Base-by-base conservation (phyloP, 2,888 invertebrate genomes). In the Dynastes tityus region DNA sequence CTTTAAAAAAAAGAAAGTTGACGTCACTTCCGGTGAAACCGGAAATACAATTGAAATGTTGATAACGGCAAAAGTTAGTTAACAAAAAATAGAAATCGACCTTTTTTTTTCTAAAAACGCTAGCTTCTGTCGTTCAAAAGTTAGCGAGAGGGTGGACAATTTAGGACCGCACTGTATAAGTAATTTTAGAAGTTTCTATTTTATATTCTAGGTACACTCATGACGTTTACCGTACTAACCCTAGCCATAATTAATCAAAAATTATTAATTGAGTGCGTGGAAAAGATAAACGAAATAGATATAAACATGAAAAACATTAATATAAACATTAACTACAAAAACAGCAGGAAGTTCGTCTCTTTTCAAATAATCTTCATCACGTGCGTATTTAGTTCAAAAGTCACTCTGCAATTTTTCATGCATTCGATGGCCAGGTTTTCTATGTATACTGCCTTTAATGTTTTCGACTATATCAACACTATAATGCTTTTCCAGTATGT, bases 401-500 rank as follows among this genome's bases (percentile, higher is more conserved):
- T 80, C 51, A 76, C 80, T 58, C 51, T 83, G 9, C 82, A 83
- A 71, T 65, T 76, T 0, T 83, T 83, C 67, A 80, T 67, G 32
- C 55, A 77, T 5, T 73, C 78, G 32, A 16, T n/a, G 40, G 45
- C 61, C 37, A 80, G 79, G 16, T 68, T 82, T 11, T 79, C 82
- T 22, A 78, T 82, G 4, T 83, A 83, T 75, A 82, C 82, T 63
- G 79, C 80, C n/a, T 82, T 84, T 29, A 82, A 82, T 58, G 40
- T 83, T 29, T 80, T 83, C 9, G 83, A 84, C 70, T 83, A 81
- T 55, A 78, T 84, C 8, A 83, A 84, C 68, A 82, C 83, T 2
- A 82, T 82, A 13, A 83, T 83, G 80, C 77, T 84, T 61, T 82
- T 82, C 75, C 83, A 84, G 58, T 84, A 83, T 61, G 79, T 82